A percentile compares a stretch with the other conserved stretches of the same genome.
Conservation (phyloP, 2,888 invertebrate species). For the Cataglyphis albicans region DNA sequence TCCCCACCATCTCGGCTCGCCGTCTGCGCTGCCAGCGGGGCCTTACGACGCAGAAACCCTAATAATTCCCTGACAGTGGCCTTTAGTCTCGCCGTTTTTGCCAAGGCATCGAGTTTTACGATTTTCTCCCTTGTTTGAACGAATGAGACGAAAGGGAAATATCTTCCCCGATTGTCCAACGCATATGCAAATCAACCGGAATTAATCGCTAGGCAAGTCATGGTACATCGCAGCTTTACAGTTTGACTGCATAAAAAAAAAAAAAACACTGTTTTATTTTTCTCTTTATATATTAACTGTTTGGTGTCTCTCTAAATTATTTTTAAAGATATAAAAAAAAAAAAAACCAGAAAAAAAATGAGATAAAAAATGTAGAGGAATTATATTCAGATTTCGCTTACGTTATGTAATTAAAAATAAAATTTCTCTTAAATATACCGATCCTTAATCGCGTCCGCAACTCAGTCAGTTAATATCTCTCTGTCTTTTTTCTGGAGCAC, state of each 20-base stretch:
- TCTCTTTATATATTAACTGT: not conserved
- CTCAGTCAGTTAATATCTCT: constrained; percentile 58
- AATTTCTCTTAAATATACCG: constrained; percentile 30
- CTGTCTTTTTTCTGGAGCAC: constrained; percentile 75
- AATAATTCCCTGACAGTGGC: constrained; percentile 71
- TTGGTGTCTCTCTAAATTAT: not conserved
- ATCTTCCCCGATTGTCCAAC: constrained; percentile 45
- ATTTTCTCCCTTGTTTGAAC: constrained; percentile 52
- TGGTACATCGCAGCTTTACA: constrained; percentile 29
- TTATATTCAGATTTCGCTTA: not conserved
- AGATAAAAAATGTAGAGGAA: not conserved
- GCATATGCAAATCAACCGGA: constrained; percentile 39
- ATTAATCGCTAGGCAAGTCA: constrained; percentile 45
- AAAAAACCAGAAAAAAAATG: not conserved
- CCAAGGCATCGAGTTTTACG: constrained; percentile 43
- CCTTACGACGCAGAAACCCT: constrained; percentile 71
- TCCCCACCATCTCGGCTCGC: not conserved
- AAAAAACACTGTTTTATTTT: not conserved
- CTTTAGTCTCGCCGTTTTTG: constrained; percentile 56
- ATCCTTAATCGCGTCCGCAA: constrained; percentile 51
- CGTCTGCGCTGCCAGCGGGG: constrained; percentile 63
- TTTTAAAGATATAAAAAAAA: not conserved
- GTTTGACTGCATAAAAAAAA: not conserved
- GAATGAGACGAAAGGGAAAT: constrained; percentile 39
- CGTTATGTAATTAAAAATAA: constrained; percentile 33